Base-by-base conservation (phyloP, 2,888 invertebrate species). In the Lochmaea crataegi region DNA sequence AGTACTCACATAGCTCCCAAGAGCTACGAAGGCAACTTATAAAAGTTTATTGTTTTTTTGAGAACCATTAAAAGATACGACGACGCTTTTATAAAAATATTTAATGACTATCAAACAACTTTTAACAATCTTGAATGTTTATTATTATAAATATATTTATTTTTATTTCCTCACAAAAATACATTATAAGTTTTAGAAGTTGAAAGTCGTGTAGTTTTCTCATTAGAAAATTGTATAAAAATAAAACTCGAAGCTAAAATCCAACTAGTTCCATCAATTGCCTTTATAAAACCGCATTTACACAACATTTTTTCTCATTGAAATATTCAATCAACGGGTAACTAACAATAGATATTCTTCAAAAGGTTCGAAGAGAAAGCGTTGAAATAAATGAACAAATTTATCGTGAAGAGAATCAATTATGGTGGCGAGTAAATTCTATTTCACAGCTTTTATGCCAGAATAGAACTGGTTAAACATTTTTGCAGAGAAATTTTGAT, bases 401-500 rank as follows among this genome's bases (percentile, higher is more conserved):
- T 72, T 65, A 70, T 65, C 58, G 41, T 65, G 65, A 65, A 72
- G 65, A 65, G 68, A 65, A 58, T 68, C 66, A 65, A 68, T 63
- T 72, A 68, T 53, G 53, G 71, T 45, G 56, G 18, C 51, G 48
- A 51, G 58, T 60, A 67, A 71, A 71, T 67, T 61, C 66, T 22
- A 71, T 67, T 67, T 66, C 61, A 66, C 51, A 41, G 65, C 26
- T 61, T 71, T 69, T 26, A 22, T 61, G 56, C 16, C 5, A n/a
- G 10, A 64, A 56, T 42, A 56, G 56, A 53, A 56, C 16, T n/a
- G 65, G 16, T 18, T 48, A n/a, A 48, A n/a, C 2, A 48, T 53
- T 16, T 60, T 12, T 63, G n/a, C n/a, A 11, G 9, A 10, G 5
- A 42, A 11, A 41, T 63, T 16, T 41, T 60, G 22, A 6, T 11